These are phyloP conservation scores for Carlito syrichta DNA, from an alignment of 2,113 vertebrate species.

Conservation along the genomic window DNA sequence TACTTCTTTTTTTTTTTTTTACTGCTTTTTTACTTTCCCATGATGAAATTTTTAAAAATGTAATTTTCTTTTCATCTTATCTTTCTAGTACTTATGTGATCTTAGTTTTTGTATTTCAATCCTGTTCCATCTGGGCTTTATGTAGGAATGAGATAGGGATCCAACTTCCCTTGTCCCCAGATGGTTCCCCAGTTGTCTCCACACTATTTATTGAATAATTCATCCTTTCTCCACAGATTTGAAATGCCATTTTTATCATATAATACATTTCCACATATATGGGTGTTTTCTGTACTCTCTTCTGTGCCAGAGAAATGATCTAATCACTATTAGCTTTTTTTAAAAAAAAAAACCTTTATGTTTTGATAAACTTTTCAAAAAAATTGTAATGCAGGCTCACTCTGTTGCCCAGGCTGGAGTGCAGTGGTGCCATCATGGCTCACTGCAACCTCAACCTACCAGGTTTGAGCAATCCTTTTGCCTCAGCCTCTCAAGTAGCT, in stretches of 20 bases:
- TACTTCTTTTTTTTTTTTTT: neutral
- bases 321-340: too few relatives aligned
- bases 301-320: neutral
- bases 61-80: neutral
- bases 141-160: neutral
- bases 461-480: too few relatives aligned
- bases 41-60: neutral
- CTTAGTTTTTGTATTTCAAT: neutral
- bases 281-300: neutral
- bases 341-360: too few relatives aligned
- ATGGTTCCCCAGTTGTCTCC: constrained; percentile 42
- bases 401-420: neutral
- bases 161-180: constrained; percentile 54
- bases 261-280: neutral
- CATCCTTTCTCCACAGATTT: constrained; percentile 42
- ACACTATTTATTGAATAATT: constrained; percentile 55
- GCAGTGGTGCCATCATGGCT: neutral
- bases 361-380: too few relatives aligned
- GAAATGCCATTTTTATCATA: constrained; percentile 48
- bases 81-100: neutral
- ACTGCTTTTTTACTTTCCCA: neutral
- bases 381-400: too few relatives aligned
- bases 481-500: too few relatives aligned
- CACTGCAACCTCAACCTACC: neutral
- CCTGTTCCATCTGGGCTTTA: constrained; percentile 43